phyloP scores from a whole-genome alignment of 2,797 vertebrate species.

The Phoebastria nigripes region DNA sequence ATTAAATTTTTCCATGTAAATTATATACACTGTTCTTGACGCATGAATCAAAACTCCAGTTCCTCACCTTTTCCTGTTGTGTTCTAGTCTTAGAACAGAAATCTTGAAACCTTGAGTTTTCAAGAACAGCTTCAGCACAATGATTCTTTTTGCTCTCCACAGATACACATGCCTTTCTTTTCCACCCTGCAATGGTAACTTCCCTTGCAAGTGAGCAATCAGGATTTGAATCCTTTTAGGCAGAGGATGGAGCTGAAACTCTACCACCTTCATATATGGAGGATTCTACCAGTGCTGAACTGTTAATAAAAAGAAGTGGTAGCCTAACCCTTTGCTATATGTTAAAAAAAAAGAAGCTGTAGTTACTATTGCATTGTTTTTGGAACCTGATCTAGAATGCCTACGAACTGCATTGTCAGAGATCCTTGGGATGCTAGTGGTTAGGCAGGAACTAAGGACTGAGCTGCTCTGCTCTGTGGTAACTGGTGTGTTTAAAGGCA shows the following conservation, averaged over 20 bases:
- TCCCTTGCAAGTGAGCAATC: neutral
- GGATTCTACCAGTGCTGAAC: neutral
- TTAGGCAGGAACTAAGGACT: neutral
- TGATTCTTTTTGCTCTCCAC: neutral
- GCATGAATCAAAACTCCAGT: neutral
- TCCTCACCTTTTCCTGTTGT: neutral
- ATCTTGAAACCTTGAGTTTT: neutral
- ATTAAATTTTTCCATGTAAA: neutral
- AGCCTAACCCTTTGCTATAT: neutral
- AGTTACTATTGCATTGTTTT: neutral
- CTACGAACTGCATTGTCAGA: neutral
- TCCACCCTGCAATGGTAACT: neutral
- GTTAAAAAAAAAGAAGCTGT: neutral
- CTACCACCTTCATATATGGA: neutral
- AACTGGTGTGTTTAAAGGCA: neutral
- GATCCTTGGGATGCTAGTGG: neutral
- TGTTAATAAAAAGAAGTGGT: neutral
- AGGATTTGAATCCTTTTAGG: neutral
- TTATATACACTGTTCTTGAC: neutral
- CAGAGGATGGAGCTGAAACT: neutral
- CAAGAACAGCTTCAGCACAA: neutral
- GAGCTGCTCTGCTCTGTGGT: neutral
- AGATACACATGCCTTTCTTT: neutral
- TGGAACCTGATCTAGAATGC: neutral
- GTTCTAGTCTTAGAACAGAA: neutral